A percentile compares a stretch with the other conserved stretches of the same genome.
Evolutionary conservation across 30 jellyfish, hydroid and myxozoan species (phyloP).

Genomic region (Phacellophora camtschatica): DNA sequence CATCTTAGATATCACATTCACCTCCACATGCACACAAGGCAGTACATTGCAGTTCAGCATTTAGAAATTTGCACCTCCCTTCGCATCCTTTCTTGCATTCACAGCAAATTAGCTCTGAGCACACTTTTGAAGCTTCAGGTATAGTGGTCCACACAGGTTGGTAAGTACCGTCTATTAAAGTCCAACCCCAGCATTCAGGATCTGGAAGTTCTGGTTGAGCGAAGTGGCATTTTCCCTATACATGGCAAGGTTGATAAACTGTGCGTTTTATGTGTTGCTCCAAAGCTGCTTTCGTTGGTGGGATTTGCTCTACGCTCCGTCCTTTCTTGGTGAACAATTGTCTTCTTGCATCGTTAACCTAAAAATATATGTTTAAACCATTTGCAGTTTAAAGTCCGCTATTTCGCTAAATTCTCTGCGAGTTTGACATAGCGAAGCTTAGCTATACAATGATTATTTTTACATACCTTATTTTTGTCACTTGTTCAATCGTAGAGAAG

Average conservation of each 20-base stretch:
- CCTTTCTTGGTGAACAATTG: conserved; percentile 31
- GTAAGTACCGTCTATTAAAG: neutral
- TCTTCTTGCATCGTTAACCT: conserved; percentile 22
- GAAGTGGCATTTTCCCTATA: conserved; percentile 17
- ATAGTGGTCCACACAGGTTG: conserved; percentile 14
- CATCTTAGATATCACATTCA: neutral
- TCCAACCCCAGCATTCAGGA: conserved; percentile 47
- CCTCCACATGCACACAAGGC: conserved; percentile 20
- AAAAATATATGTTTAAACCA: neutral
- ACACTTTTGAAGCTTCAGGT: conserved; percentile 32
- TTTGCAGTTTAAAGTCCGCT: neutral
- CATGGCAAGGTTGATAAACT: conserved; percentile 20
- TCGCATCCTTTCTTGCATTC: conserved; percentile 9
- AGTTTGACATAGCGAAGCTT: neutral
- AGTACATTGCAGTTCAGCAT: conserved; percentile 20
- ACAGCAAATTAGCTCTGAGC: conserved; percentile 23
- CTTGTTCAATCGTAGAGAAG: conserved; percentile 48
- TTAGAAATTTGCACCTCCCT: conserved; percentile 17
- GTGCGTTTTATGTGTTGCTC: conserved; percentile 21
- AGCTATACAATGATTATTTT: neutral
- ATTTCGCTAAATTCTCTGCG: neutral
- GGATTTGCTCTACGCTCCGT: conserved; percentile 7
- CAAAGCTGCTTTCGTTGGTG: conserved; percentile 47
- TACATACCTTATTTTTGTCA: conserved; percentile 14
- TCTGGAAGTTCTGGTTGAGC: conserved; percentile 22